These are phyloP conservation scores for Fistularia commersonii DNA, from an alignment of 2,797 vertebrate genomes.

Conservation along the genomic window DNA sequence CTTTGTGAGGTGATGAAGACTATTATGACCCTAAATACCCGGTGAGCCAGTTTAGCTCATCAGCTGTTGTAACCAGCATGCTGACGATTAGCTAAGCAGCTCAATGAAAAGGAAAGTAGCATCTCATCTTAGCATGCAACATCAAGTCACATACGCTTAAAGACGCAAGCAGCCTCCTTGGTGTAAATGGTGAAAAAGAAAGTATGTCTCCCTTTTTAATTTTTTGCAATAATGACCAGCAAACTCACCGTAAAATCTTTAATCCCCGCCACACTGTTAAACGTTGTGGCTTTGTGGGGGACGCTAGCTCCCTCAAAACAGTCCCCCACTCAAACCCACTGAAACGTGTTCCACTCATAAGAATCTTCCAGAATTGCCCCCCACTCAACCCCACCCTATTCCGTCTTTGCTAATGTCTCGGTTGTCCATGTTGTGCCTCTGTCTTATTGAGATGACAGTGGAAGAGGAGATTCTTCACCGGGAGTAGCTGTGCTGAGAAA, in stretches of 20 bases:
- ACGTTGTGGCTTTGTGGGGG: conserved; percentile 41
- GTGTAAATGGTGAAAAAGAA: conserved; percentile 10
- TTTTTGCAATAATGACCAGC: conserved; percentile 10
- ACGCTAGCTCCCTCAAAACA: conserved; percentile 40
- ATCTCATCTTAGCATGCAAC: conserved; percentile 40
- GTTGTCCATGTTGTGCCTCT: conserved; percentile 25
- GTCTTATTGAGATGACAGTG: neutral
- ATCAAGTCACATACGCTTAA: conserved; percentile 21
- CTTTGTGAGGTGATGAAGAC: no score
- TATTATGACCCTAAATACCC: no score
- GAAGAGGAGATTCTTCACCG: conserved; percentile 3
- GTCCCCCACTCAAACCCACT: conserved; percentile 41
- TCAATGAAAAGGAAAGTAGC: conserved; percentile 28
- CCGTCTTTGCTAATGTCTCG: conserved; percentile 21
- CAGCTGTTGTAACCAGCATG: neutral
- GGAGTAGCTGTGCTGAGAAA: neutral
- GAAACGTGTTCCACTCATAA: conserved; percentile 62
- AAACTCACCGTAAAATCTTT: conserved; percentile 63
- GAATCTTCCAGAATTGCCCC: conserved; percentile 72
- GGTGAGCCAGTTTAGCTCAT: neutral
- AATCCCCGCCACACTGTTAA: conserved; percentile 38
- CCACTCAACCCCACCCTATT: conserved; percentile 48
- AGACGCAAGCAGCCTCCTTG: conserved; percentile 3
- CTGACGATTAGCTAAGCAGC: conserved; percentile 15
- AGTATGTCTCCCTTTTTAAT: conserved; percentile 5